Conservation (phyloP, 2,797 vertebrate species). For the Merluccius polli region DNA sequence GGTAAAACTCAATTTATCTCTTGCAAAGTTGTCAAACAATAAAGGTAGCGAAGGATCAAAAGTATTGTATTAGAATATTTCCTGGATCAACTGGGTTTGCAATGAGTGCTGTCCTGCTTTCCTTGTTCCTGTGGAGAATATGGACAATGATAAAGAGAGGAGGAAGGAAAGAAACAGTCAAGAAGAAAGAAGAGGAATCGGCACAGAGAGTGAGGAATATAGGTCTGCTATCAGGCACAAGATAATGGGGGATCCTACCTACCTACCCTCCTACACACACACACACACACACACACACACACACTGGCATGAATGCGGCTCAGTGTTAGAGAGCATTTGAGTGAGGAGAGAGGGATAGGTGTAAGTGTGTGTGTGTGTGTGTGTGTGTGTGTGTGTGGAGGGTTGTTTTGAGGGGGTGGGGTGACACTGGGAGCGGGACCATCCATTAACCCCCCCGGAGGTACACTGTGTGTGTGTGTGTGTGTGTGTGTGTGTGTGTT, state of each 20-base stretch:
- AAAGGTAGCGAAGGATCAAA: too few species aligned
- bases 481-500: slow-evolving; percentile 21
- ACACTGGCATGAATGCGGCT: slow-evolving; percentile 18
- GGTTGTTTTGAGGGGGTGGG: slow-evolving; percentile 21
- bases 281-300: slow-evolving; percentile 22
- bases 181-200: neutral
- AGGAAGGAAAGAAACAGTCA: neutral
- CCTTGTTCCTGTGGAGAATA: too few species aligned
- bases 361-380: neutral
- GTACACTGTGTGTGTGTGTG: slow-evolving; percentile 26
- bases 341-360: slow-evolving; percentile 35
- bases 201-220: too few species aligned
- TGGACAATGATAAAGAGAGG: neutral
- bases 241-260: slow-evolving; percentile 30
- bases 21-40: too few species aligned
- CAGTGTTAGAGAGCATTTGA: slow-evolving; percentile 45
- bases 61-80: too few species aligned
- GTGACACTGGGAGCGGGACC: slow-evolving; percentile 60
- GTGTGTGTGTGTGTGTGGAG: slow-evolving; percentile 25
- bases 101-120: too few species aligned
- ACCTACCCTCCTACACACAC: slow-evolving; percentile 20
- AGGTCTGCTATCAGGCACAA: slow-evolving; percentile 26
- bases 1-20: too few species aligned
- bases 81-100: too few species aligned
- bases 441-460: slow-evolving; percentile 63